Conservation (phyloP, 2,113 vertebrate species). For the Heloderma charlesbogerti region DNA sequence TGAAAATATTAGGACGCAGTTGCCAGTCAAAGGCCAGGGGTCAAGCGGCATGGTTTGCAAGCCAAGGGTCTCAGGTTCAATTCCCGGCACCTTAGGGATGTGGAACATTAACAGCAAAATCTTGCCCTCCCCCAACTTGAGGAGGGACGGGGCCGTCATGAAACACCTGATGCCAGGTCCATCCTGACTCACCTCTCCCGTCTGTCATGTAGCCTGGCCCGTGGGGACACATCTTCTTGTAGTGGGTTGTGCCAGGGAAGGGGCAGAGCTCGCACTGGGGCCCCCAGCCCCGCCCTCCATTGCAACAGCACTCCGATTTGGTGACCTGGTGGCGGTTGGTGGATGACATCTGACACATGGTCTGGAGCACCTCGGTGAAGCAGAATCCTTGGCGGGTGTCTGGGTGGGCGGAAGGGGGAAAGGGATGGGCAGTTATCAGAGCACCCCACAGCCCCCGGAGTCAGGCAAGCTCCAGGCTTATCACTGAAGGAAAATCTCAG, state of each 20-base stretch:
- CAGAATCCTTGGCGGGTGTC: constrained; percentile 92
- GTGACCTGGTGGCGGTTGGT: constrained; percentile 88
- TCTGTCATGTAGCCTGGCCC: constrained; percentile 90
- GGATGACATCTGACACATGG: constrained; percentile 89
- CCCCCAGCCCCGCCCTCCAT: constrained; percentile 89
- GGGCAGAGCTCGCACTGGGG: constrained; percentile 92
- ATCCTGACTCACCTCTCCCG: constrained; percentile 83
- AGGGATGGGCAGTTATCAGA: background rate
- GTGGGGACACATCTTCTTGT: constrained; percentile 94
- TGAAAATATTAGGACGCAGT: background rate
- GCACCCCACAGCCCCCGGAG: background rate
- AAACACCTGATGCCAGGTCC: too few relatives aligned
- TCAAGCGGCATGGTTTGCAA: background rate
- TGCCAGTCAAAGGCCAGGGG: background rate
- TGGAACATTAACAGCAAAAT: too few relatives aligned
- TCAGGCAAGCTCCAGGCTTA: too few relatives aligned
- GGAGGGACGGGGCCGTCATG: background rate
- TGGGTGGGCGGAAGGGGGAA: constrained; percentile 50
- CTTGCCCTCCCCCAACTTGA: background rate
- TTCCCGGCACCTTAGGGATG: background rate
- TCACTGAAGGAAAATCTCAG: background rate
- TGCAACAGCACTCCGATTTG: constrained; percentile 94
- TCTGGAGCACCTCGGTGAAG: constrained; percentile 90
- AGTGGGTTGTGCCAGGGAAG: constrained; percentile 87
- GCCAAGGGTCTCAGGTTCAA: background rate